These are phyloP conservation scores for Drosophila ohnishii DNA, from an alignment of 1,140 invertebrate species.

Conservation along the genomic window DNA sequence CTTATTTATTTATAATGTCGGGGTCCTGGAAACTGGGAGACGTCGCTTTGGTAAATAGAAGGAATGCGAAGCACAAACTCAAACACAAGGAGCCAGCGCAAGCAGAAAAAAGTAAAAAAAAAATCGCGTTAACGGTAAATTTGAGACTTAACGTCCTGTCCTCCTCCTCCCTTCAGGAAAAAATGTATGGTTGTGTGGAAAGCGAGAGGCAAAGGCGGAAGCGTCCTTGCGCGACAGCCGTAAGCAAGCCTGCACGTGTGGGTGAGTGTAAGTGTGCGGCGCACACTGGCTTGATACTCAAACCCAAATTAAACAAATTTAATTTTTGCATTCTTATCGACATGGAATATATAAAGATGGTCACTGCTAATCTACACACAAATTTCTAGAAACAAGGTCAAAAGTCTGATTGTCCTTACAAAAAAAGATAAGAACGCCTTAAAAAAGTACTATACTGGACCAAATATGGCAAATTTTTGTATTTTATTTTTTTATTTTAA, in stretches of 20 bases:
- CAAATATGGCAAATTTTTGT: neutral
- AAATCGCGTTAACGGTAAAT: slow-evolving; percentile 69
- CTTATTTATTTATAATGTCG: slow-evolving; percentile 43
- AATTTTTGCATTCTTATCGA: neutral
- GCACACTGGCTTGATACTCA: neutral
- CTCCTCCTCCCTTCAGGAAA: neutral
- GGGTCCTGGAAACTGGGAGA: slow-evolving; percentile 36
- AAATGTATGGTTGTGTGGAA: slow-evolving; percentile 5
- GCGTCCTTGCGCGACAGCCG: slow-evolving; percentile 67
- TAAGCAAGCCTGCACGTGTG: slow-evolving; percentile 36
- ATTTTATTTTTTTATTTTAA: neutral
- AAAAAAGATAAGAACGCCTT: slow-evolving; percentile 21
- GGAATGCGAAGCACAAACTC: slow-evolving; percentile 64
- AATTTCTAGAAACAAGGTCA: slow-evolving; percentile 15
- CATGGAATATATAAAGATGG: neutral
- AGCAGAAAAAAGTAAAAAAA: slow-evolving; percentile 34
- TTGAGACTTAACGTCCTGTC: slow-evolving; percentile 58
- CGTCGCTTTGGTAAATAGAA: slow-evolving; percentile 60
- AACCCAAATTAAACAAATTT: neutral
- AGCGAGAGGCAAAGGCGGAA: slow-evolving; percentile 61
- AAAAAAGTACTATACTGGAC: neutral
- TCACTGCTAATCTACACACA: slow-evolving; percentile 16
- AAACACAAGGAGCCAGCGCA: slow-evolving; percentile 45
- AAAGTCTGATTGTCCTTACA: neutral
- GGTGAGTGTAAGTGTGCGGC: neutral